phyloP scores from a whole-genome alignment of 1,140 invertebrate genomes.

The Drosophila guanche region DNA sequence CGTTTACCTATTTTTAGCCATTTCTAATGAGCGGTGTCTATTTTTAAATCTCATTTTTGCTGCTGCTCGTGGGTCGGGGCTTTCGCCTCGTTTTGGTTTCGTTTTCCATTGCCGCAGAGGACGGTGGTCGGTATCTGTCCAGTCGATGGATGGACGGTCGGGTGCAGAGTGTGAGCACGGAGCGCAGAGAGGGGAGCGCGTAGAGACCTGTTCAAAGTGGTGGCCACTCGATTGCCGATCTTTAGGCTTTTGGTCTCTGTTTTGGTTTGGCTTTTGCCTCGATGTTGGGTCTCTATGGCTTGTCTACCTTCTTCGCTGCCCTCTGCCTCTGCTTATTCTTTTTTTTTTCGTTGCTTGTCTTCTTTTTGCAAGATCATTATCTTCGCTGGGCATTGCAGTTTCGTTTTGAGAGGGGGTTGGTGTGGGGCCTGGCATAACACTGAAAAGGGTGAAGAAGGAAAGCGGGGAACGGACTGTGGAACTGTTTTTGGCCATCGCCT shows the following conservation, averaged over 20 bases:
- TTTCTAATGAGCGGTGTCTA: conserved; percentile 77
- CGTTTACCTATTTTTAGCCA: conserved; percentile 68
- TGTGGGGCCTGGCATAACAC: too few species aligned
- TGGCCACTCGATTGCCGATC: conserved; percentile 60
- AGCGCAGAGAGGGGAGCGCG: conserved; percentile 4
- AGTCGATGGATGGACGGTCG: conserved; percentile 11
- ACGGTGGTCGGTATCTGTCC: not conserved
- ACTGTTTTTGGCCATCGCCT: conserved; percentile 42
- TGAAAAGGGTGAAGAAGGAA: not conserved
- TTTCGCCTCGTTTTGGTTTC: conserved; percentile 48
- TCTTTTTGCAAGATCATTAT: conserved; percentile 77
- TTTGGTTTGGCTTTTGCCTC: conserved; percentile 13
- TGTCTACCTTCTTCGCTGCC: conserved; percentile 11
- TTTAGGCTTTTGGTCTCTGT: conserved; percentile 53
- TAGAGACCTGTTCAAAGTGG: conserved; percentile 12
- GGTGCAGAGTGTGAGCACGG: conserved; percentile 21
- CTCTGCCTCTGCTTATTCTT: conserved; percentile 9
- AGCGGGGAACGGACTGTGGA: conserved; percentile 19
- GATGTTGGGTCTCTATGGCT: conserved; percentile 20
- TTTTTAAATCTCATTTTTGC: conserved; percentile 55
- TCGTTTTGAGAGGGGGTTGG: conserved; percentile 38
- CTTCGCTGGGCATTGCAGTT: conserved; percentile 64
- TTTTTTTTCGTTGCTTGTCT: not conserved
- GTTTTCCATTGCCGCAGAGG: conserved; percentile 31
- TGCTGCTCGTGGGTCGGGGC: conserved; percentile 57